Conservation (phyloP, 1,140 invertebrate species). For the Muscidifurax raptorellus region DNA sequence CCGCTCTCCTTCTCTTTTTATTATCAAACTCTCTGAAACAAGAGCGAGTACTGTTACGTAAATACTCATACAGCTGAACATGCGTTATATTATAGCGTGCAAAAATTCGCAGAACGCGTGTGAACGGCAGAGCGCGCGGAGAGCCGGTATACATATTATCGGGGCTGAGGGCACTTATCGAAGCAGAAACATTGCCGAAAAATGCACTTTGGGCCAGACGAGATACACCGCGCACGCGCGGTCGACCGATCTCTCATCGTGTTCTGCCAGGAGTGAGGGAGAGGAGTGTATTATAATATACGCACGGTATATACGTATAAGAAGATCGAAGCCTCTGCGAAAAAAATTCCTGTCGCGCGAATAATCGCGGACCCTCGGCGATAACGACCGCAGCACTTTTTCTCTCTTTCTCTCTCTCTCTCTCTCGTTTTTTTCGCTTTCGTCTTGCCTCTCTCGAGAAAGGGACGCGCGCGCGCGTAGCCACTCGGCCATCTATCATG, state of each 20-base stretch:
- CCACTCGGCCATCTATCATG: slow-evolving; percentile 67
- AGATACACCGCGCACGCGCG: slow-evolving; percentile 30
- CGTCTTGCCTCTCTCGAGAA: neutral
- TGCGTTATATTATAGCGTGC: neutral
- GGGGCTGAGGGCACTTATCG: slow-evolving; percentile 16
- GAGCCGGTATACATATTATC: slow-evolving; percentile 11
- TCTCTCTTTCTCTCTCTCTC: neutral
- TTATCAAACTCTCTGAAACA: neutral
- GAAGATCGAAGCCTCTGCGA: slow-evolving; percentile 52
- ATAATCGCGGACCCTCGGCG: slow-evolving; percentile 36
- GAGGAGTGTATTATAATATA: no score
- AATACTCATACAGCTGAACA: no score
- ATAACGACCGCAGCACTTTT: slow-evolving; percentile 21
- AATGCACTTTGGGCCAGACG: slow-evolving; percentile 49
- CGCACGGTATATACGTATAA: no score
- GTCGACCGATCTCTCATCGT: slow-evolving; percentile 20
- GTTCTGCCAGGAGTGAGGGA: slow-evolving; percentile 10
- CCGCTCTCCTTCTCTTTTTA: neutral
- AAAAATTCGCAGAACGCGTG: neutral
- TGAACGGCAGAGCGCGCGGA: neutral
- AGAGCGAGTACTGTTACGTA: neutral
- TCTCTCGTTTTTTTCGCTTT: no score
- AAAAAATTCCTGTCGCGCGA: slow-evolving; percentile 35
- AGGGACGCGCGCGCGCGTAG: neutral
- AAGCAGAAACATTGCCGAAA: slow-evolving; percentile 40